Base-by-base conservation (phyloP, 2,888 invertebrate genomes). In the Tetragonula carbonaria region DNA sequence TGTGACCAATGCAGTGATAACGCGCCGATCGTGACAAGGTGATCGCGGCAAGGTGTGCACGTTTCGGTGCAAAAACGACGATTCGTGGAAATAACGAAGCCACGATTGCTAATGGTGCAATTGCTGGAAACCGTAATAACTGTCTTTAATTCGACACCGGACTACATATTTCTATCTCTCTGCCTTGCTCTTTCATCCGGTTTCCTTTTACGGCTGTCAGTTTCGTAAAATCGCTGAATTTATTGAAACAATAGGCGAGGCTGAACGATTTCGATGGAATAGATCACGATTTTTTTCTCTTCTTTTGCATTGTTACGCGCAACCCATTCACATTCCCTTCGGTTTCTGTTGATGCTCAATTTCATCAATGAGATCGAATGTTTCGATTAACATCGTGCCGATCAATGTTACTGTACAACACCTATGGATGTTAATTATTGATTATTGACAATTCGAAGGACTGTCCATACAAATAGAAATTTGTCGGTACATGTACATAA, bases 71-170 rank as follows among this genome's bases (percentile, higher is more conserved):
- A 71, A 57, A 71, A 72, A 57, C 38, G 18, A 18, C 5, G 53
- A 51, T 28, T 18, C 68, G 18, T 23, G 23, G 5, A 28, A 73
- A 73, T 59, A 62, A 59, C 59, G 18, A 72, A 72, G n/a, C 16
- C 2, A 38, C 16, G 16, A n/a, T 62, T 23, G 5, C 16, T 13
- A 11, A 55, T 14, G 45, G 57, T 38, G 4, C 0, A 13, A 57
- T 38, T 38, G 4, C 33, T 38, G 38, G 11, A 18, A 59, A 72
- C 18, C 11, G 1, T 18, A 33, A 5, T 11, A 23, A 0, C 45
- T 33, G 13, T 23, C 57, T 72, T 59, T 59, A 16, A 57, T 23
- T 72, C n/a, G 38, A 45, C 21, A 2, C 16, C 18, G 14, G 55
- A 55, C n/a, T 13, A n/a, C 21, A 14, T 45, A 1, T 16, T 2